Conservation (phyloP, 2,888 invertebrate genomes). For the Cylindroiulus punctatus region DNA sequence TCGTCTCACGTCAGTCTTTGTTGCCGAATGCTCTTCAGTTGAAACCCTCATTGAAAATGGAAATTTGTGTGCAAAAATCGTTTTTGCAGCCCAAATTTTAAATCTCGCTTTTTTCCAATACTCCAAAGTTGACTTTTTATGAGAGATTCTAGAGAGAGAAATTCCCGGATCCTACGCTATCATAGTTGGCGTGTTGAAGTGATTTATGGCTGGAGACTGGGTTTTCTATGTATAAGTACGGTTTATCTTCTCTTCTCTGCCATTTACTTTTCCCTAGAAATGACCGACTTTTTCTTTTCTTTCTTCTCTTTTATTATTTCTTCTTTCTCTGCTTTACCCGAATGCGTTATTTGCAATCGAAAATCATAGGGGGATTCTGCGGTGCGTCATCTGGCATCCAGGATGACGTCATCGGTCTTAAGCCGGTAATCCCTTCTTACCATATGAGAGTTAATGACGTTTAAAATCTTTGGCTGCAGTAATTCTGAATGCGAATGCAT, state of each 20-base stretch:
- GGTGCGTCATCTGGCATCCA: too few species aligned
- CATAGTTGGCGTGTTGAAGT: slow-evolving; percentile 20
- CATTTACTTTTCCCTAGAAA: slow-evolving; percentile 34
- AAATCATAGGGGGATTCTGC: slow-evolving; percentile 9
- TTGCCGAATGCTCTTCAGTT: slow-evolving; percentile 4
- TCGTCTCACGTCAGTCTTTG: slow-evolving; percentile 42
- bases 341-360: neutral
- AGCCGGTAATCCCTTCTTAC: neutral
- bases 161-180: neutral
- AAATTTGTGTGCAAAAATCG: slow-evolving; percentile 38
- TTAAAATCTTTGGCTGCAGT: neutral
- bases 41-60: slow-evolving; percentile 42
- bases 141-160: slow-evolving; percentile 31
- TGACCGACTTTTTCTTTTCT: slow-evolving; percentile 22
- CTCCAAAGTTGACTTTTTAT: slow-evolving; percentile 38
- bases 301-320: slow-evolving; percentile 42
- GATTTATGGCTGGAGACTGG: slow-evolving; percentile 22
- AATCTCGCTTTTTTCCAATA: slow-evolving; percentile 1
- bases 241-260: slow-evolving; percentile 34
- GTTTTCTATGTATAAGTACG: slow-evolving; percentile 15
- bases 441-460: neutral
- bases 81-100: slow-evolving; percentile 31
- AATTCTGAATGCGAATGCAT: neutral
- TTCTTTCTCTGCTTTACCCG: neutral
- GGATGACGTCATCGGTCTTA: neutral